These are phyloP conservation scores for Phoenicopterus ruber DNA, from an alignment of 2,113 vertebrate species.

Conservation along the genomic window DNA sequence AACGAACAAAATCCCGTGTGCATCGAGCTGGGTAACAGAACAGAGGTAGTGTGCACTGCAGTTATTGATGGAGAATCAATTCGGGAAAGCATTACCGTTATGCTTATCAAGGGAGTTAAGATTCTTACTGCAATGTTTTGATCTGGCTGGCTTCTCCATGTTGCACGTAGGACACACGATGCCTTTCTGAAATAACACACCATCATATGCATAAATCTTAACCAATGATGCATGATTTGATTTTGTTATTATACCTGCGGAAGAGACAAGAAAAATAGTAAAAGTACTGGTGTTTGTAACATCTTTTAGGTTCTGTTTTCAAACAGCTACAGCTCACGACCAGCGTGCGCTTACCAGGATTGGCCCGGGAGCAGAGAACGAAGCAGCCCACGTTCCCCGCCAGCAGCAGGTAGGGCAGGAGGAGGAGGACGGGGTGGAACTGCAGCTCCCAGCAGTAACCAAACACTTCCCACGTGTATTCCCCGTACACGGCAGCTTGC, in stretches of 20 bases:
- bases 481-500: conserved; percentile 82
- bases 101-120: neutral
- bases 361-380: conserved; percentile 78
- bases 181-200: conserved; percentile 79
- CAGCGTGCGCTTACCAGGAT: conserved; percentile 80
- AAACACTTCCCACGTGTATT: conserved; percentile 89
- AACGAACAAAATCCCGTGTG: neutral
- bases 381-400: conserved; percentile 78
- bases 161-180: conserved; percentile 80
- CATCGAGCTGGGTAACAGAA: neutral
- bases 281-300: neutral
- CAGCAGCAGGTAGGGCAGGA: conserved; percentile 87
- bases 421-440: conserved; percentile 70
- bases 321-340: neutral
- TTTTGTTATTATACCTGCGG: conserved; percentile 83
- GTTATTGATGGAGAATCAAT: neutral
- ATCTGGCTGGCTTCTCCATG: conserved; percentile 88
- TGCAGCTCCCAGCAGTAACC: conserved; percentile 87
- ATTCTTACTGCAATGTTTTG: conserved; percentile 91
- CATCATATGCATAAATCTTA: conserved; percentile 82
- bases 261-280: neutral
- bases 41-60: neutral
- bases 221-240: conserved; percentile 73
- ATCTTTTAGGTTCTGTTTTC: neutral
- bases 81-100: neutral